phyloP scores from a whole-genome alignment of 2,797 vertebrate species.

The Lateolabrax maculatus region DNA sequence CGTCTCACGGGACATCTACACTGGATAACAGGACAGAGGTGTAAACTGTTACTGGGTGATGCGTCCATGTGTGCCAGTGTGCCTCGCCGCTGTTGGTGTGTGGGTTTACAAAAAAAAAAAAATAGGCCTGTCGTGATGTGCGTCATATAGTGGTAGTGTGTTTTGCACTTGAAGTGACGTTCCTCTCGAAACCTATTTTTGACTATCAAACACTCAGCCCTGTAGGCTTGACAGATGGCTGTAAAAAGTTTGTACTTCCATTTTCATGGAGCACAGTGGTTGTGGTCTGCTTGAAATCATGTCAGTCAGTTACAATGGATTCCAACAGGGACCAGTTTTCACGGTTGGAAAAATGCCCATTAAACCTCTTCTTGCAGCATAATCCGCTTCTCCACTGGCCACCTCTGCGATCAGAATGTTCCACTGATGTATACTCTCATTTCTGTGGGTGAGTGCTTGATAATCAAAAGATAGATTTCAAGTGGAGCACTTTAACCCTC shows the following conservation, averaged over 20 bases:
- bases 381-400: slow-evolving; percentile 15
- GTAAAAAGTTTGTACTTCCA: slow-evolving; percentile 23
- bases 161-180: slow-evolving; percentile 67
- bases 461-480: slow-evolving; percentile 59
- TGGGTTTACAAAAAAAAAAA: slow-evolving; percentile 11
- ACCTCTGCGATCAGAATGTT: slow-evolving; percentile 14
- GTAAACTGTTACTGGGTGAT: slow-evolving; percentile 34
- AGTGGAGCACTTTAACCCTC: slow-evolving; percentile 63
- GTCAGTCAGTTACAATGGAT: slow-evolving; percentile 16
- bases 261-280: slow-evolving; percentile 26
- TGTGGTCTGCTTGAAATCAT: slow-evolving; percentile 31
- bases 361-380: slow-evolving; percentile 22
- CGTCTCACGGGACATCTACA: slow-evolving; percentile 37
- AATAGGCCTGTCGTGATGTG: slow-evolving; percentile 48
- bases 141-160: slow-evolving; percentile 69
- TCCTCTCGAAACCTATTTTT: slow-evolving; percentile 73
- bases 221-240: slow-evolving; percentile 53
- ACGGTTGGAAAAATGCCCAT: slow-evolving; percentile 15
- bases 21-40: slow-evolving; percentile 40
- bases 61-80: slow-evolving; percentile 29
- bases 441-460: slow-evolving; percentile 48
- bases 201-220: slow-evolving; percentile 66
- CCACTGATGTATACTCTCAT: neutral
- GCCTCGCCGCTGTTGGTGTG: slow-evolving; percentile 25
- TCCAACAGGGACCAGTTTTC: slow-evolving; percentile 30